Evolutionary conservation across 2,797 vertebrate species (phyloP).

Genomic region (Aratinga solstitialis): DNA sequence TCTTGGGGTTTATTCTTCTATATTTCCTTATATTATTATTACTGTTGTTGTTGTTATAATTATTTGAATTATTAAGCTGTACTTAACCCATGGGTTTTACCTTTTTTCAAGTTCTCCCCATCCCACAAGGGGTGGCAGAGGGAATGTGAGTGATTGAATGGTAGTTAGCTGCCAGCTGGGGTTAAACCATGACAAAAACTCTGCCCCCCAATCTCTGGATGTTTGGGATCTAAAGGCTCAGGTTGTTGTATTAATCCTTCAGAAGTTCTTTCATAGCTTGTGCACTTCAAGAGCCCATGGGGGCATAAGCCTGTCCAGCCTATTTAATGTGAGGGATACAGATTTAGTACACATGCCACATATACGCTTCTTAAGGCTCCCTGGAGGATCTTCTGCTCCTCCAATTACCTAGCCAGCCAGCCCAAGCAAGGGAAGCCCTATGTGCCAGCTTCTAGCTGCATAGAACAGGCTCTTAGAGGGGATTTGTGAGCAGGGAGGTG

Average conservation of each 20-base stretch:
- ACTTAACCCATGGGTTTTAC: not conserved
- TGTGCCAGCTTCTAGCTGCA: not conserved
- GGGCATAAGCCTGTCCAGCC: not conserved
- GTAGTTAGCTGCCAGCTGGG: not conserved
- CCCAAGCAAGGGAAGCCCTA: fast-evolving
- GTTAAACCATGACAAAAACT: not conserved
- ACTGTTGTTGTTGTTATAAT: not conserved
- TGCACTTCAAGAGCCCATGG: not conserved
- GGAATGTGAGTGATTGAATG: not conserved
- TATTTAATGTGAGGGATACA: not conserved
- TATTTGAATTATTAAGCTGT: not conserved
- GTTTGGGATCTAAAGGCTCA: not conserved
- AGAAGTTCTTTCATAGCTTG: not conserved
- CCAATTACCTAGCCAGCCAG: not conserved
- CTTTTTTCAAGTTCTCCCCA: not conserved
- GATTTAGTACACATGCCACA: not conserved
- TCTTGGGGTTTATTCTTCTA: not conserved
- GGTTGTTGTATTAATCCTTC: not conserved
- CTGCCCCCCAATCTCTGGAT: not conserved
- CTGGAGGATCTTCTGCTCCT: not conserved
- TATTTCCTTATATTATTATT: not conserved
- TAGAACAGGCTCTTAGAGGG: not conserved
- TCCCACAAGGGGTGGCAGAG: not conserved
- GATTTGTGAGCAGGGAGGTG: not conserved
- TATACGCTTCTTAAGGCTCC: not conserved